Evolutionary conservation across 2,797 vertebrate species (phyloP).

Genomic region (Acipenser transmontanus): DNA sequence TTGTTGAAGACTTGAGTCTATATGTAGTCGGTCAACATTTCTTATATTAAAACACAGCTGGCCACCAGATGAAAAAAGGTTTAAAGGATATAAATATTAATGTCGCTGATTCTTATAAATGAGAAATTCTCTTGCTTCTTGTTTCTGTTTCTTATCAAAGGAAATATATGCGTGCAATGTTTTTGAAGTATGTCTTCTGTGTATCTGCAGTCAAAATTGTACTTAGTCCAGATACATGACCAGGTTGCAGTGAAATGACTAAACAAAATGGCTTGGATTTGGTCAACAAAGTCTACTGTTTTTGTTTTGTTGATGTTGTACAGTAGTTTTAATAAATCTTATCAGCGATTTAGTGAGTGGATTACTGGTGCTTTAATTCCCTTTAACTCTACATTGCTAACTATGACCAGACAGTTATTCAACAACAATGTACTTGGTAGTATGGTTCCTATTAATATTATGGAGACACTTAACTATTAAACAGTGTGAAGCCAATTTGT

Average conservation of each 20-base stretch:
- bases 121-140: slow-evolving; percentile 4
- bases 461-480: slow-evolving; percentile 67
- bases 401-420: no score
- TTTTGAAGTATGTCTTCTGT: slow-evolving; percentile 4
- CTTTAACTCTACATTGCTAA: no score
- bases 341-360: no score
- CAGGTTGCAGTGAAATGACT: no score
- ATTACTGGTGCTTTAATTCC: no score
- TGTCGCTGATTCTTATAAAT: slow-evolving; percentile 25
- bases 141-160: slow-evolving; percentile 30
- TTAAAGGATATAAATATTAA: not conserved
- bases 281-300: no score
- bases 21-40: slow-evolving; percentile 20
- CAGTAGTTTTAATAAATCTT: no score
- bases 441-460: slow-evolving; percentile 69
- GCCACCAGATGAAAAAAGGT: slow-evolving; percentile 41
- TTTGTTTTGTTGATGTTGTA: no score
- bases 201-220: no score
- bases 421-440: no score
- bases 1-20: not conserved
- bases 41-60: slow-evolving; percentile 40
- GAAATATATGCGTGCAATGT: slow-evolving; percentile 24
- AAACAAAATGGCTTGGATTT: no score
- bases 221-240: no score
- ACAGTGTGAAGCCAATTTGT: slow-evolving; percentile 65